Conservation (phyloP, 2,113 vertebrate genomes). For the Labrus mixtus region DNA sequence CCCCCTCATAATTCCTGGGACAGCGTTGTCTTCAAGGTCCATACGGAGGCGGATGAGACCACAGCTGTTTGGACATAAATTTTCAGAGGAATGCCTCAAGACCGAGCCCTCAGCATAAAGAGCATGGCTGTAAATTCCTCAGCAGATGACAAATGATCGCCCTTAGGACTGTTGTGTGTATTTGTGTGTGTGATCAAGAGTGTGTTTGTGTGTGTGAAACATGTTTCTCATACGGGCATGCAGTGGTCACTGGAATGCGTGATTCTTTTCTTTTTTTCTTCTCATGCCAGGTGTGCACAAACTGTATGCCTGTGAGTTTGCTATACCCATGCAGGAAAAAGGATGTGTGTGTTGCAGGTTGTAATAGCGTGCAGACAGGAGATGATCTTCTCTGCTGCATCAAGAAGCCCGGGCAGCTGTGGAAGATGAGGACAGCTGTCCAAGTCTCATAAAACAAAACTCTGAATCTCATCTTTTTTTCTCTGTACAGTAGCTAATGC, state of each 20-base stretch:
- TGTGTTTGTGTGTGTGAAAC: conserved; percentile 31
- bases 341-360: conserved; percentile 22
- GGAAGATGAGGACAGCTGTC: conserved; percentile 59
- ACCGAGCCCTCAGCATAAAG: conserved; percentile 68
- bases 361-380: conserved; percentile 27
- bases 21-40: conserved; percentile 74
- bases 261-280: background rate
- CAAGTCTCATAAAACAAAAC: conserved; percentile 35
- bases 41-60: conserved; percentile 69
- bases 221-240: conserved; percentile 36
- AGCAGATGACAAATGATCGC: conserved; percentile 77
- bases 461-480: conserved; percentile 32
- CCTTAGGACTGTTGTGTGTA: conserved; percentile 55
- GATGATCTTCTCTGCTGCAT: conserved; percentile 33
- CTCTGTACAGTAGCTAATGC: conserved; percentile 57
- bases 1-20: conserved; percentile 76
- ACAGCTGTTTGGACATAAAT: conserved; percentile 85
- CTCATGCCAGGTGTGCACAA: background rate
- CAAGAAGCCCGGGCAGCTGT: conserved; percentile 57
- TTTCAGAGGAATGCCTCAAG: conserved; percentile 79
- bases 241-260: conserved; percentile 26
- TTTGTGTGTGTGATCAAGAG: conserved; percentile 25
- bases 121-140: conserved; percentile 75
- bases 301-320: background rate
- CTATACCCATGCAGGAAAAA: too few relatives aligned